phyloP scores from a whole-genome alignment of 1,140 invertebrate genomes.

The Drosophila sechellia region DNA sequence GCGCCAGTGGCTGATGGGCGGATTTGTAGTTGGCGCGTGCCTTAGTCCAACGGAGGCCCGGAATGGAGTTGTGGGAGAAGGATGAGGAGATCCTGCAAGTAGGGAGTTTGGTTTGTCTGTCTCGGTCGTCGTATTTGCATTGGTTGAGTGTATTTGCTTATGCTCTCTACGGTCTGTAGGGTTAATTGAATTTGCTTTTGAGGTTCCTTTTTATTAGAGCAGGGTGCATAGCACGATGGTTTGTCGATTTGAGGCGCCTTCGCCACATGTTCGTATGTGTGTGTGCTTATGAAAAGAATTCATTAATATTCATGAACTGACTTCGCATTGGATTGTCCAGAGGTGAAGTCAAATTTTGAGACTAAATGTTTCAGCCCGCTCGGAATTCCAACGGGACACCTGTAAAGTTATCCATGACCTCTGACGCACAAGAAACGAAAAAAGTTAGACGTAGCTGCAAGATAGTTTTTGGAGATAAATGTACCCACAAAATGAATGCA shows the following conservation, averaged over 20 bases:
- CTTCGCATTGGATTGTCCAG: slow-evolving; percentile 1
- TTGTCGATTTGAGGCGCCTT: slow-evolving; percentile 7
- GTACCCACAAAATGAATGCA: too few species aligned
- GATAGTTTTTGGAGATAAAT: too few species aligned
- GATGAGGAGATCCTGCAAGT: neutral
- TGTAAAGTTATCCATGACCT: neutral
- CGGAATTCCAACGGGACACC: neutral
- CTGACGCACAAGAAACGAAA: too few species aligned
- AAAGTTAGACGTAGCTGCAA: too few species aligned
- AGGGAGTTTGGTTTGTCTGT: slow-evolving; percentile 45
- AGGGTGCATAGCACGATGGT: neutral
- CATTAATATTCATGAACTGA: slow-evolving; percentile 53
- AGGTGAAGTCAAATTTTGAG: neutral
- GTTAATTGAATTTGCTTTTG: slow-evolving; percentile 79
- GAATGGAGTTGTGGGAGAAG: slow-evolving; percentile 24
- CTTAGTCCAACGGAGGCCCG: slow-evolving; percentile 28
- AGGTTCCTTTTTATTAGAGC: slow-evolving; percentile 53
- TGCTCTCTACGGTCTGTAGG: slow-evolving; percentile 77
- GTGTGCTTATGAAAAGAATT: slow-evolving; percentile 34
- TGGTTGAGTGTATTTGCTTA: slow-evolving; percentile 81
- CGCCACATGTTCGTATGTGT: slow-evolving; percentile 23
- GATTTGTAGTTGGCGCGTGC: slow-evolving; percentile 71
- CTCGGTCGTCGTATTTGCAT: slow-evolving; percentile 65
- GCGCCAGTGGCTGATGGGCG: slow-evolving; percentile 18
- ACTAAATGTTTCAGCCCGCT: neutral